Percentiles rank a stretch among this genome's conserved stretches.
Evolutionary conservation across 1,140 invertebrate genomes (phyloP).

Genomic region (Musca vetustissima): DNA sequence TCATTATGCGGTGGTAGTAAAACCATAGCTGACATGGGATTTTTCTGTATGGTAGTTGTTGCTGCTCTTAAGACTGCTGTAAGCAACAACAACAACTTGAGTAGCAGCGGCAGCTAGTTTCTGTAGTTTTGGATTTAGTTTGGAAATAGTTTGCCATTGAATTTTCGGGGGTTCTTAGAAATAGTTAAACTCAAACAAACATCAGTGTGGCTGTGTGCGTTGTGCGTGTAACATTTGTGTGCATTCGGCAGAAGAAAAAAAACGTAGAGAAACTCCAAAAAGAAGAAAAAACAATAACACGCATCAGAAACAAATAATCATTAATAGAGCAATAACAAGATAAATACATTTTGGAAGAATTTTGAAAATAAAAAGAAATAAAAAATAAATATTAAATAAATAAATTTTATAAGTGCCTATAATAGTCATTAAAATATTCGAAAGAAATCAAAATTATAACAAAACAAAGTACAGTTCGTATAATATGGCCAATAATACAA

Average conservation of each 20-base stretch:
- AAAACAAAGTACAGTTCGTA: too few relatives aligned
- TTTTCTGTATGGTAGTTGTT: constrained; percentile 16
- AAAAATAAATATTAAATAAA: background rate
- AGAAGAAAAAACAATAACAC: background rate
- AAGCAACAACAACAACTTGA: too few relatives aligned
- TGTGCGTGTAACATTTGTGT: constrained; percentile 43
- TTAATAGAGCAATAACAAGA: background rate
- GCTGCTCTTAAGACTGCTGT: background rate
- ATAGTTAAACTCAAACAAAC: constrained; percentile 51
- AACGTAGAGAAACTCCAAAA: background rate
- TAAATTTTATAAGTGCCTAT: too few relatives aligned
- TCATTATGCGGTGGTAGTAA: background rate
- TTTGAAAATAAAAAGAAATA: background rate
- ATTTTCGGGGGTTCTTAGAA: constrained; percentile 48
- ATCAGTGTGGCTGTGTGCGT: constrained; percentile 51
- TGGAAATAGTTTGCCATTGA: constrained; percentile 39
- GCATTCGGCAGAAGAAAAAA: constrained; percentile 6
- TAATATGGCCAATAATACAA: too few relatives aligned
- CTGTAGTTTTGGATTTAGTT: too few relatives aligned
- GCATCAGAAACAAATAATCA: constrained; percentile 6
- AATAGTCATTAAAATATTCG: too few relatives aligned
- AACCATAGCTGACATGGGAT: constrained; percentile 1
- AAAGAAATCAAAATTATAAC: too few relatives aligned
- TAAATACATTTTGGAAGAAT: background rate
- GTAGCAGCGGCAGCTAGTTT: constrained; percentile 26